Percentiles rank a stretch among this genome's conserved stretches.
Conservation (phyloP, 2,888 invertebrate genomes). For the Volucella bombylans region DNA sequence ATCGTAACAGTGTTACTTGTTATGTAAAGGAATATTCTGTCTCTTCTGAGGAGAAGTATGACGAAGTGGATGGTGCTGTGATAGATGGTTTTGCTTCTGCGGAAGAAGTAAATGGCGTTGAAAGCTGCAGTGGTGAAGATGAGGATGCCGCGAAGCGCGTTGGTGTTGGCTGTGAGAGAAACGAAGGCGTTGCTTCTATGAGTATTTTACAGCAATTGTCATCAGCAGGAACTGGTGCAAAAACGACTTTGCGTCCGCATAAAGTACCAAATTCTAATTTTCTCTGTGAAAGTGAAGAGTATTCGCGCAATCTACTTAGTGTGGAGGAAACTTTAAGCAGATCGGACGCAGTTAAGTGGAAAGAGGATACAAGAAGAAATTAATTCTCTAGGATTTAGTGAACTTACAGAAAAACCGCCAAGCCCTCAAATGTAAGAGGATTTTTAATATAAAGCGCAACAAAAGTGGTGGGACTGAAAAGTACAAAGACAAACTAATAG, state of each 20-base stretch:
- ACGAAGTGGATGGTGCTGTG: neutral
- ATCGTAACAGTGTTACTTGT: too few relatives aligned
- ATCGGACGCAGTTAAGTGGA: constrained; percentile 17
- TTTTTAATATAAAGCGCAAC: constrained; percentile 41
- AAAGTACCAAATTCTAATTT: too few relatives aligned
- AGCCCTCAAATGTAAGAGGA: constrained; percentile 42
- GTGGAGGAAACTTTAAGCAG: constrained; percentile 23
- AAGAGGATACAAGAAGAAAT: constrained; percentile 20
- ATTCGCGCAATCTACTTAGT: too few relatives aligned
- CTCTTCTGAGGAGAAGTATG: too few relatives aligned
- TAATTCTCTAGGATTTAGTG: constrained; percentile 15
- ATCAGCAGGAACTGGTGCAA: neutral
- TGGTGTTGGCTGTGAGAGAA: neutral
- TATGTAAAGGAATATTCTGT: too few relatives aligned
- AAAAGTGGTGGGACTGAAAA: constrained; percentile 5
- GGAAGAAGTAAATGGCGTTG: neutral
- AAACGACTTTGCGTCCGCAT: too few relatives aligned
- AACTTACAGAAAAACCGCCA: constrained; percentile 1
- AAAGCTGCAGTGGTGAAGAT: neutral
- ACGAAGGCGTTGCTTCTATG: neutral
- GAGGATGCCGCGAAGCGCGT: neutral
- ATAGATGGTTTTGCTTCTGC: neutral
- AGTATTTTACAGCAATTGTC: neutral
- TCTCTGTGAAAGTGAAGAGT: neutral
- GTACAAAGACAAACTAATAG: constrained; percentile 37